Evolutionary conservation across 2,797 vertebrate species (phyloP), one percentile per base, ranked within the genome.

Genomic region (Onychomys torridus): DNA sequence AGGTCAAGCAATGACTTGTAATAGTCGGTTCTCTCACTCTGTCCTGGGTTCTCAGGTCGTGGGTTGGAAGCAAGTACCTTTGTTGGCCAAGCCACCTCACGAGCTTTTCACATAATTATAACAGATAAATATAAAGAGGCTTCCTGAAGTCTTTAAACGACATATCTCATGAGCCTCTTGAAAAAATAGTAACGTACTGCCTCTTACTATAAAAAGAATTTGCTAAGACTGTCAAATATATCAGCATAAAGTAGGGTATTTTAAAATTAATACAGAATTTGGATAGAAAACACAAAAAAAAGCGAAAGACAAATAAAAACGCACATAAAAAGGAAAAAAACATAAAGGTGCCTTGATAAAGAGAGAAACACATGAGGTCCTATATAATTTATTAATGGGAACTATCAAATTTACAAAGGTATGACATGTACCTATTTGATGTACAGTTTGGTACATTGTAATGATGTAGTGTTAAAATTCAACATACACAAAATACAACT

Each of bases 181-280:
- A 21, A 40, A 57, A 83, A 85, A 78, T 14, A 63, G 69, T 40
- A 90, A 29, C n/a, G 2, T 77, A 86, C 27, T 57, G 43, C 57
- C 73, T 77, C 63, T 93, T 87, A 43, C 81, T 73, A 37, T 17
- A 63, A 93, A 91, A 84, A 85, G 17, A 94, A 89, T 85, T 96
- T 75, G 29, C 46, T 79, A 83, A 63, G 27, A 55, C 7, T 61
- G 49, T 61, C 40, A 34, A 46, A 76, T 82, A 83, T 69, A 82
- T 34, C 67, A 34, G 14, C 86, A 86, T 37, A 59, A 78, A 29
- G 59, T 27, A 57, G 32, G 12, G 19, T 43, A n/a, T 61, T 88
- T 89, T 75, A 10, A 76, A 93, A 78, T 65, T 37, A 61, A 71
- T 59, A 25, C 27, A 89, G 73, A 93, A 82, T 89, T 86, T 96